These are phyloP conservation scores for Lagopus muta DNA, from an alignment of 2,113 vertebrate species.

Conservation along the genomic window DNA sequence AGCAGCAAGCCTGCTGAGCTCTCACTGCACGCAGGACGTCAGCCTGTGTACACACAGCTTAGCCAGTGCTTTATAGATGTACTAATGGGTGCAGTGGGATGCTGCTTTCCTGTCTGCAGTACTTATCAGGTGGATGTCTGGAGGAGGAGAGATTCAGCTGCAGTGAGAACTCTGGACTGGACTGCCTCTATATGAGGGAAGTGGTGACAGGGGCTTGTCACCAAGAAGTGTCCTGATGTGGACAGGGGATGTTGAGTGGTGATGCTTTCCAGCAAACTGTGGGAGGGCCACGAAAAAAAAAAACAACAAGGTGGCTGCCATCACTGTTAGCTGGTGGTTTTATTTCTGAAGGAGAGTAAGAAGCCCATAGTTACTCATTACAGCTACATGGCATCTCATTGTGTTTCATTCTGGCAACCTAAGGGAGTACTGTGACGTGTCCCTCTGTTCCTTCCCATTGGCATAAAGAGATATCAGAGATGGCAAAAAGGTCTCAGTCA, in stretches of 20 bases:
- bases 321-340: background rate
- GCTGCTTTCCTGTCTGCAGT: background rate
- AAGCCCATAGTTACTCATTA: background rate
- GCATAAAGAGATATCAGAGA: background rate
- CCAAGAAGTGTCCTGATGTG: background rate
- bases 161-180: background rate
- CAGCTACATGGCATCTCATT: background rate
- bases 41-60: no score
- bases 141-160: background rate
- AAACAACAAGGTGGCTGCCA: background rate
- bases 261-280: background rate
- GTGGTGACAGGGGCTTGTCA: background rate
- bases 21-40: fast-evolving
- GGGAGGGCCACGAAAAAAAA: background rate
- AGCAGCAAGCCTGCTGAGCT: background rate
- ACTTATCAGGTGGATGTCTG: background rate
- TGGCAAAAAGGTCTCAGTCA: no score
- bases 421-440: background rate
- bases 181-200: background rate
- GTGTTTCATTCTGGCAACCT: background rate
- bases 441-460: background rate
- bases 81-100: background rate
- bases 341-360: background rate
- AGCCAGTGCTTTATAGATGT: background rate
- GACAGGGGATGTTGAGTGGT: background rate